A percentile compares a stretch with the other conserved stretches of the same genome.
phyloP scores from a whole-genome alignment of 1,140 invertebrate genomes.

The Agrilus planipennis region DNA sequence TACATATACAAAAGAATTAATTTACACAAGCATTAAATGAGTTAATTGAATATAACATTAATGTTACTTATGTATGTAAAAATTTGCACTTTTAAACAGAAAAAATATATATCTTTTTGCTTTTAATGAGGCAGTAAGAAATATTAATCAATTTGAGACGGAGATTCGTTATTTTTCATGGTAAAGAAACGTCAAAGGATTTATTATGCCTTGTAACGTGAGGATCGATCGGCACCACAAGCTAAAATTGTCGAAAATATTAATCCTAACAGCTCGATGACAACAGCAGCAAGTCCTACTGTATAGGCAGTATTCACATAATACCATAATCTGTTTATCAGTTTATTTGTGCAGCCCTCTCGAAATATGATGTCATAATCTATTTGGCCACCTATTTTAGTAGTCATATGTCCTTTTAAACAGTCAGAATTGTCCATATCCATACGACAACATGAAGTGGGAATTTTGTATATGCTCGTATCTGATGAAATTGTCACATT shows the following conservation, averaged over 20 bases:
- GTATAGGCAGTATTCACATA: conserved; percentile 52
- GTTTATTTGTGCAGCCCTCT: conserved; percentile 61
- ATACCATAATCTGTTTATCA: conserved; percentile 47
- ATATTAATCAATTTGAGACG: too few relatives aligned
- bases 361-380: conserved; percentile 28
- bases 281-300: conserved; percentile 49
- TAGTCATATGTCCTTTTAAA: conserved; percentile 24
- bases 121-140: too few relatives aligned
- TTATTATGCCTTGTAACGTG: conserved; percentile 61
- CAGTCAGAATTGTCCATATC: conserved; percentile 25
- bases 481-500: conserved; percentile 24
- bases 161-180: too few relatives aligned
- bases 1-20: too few relatives aligned
- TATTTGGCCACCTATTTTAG: conserved; percentile 15
- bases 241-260: conserved; percentile 68
- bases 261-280: conserved; percentile 60
- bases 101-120: too few relatives aligned
- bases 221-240: conserved; percentile 55
- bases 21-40: too few relatives aligned
- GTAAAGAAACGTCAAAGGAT: too few relatives aligned
- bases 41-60: too few relatives aligned
- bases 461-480: conserved; percentile 34
- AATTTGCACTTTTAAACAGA: too few relatives aligned
- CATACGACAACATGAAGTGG: conserved; percentile 36
- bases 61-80: too few relatives aligned